Evolutionary conservation across 2,797 vertebrate species (phyloP).

Genomic region (Leptodactylus fallax): DNA sequence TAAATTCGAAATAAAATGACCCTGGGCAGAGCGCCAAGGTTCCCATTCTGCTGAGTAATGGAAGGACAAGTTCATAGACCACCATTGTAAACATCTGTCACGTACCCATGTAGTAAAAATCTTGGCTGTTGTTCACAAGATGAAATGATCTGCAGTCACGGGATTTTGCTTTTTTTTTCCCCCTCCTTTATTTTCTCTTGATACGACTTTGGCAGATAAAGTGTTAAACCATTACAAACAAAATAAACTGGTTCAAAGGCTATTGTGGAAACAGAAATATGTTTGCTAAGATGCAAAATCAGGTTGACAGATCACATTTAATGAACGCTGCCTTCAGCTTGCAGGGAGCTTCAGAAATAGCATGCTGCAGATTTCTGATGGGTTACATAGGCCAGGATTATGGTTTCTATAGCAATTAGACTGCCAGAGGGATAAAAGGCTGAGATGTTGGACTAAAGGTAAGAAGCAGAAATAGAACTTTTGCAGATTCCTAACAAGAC

Average conservation of each 20-base stretch:
- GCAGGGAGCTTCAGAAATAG: conserved; percentile 44
- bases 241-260: conserved; percentile 42
- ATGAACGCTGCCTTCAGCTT: conserved; percentile 57
- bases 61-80: background rate
- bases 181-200: too few species aligned
- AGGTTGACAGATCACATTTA: conserved; percentile 61
- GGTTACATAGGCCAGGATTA: conserved; percentile 71
- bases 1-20: too few species aligned
- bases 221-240: conserved; percentile 43
- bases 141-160: background rate
- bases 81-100: background rate
- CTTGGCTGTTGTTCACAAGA: background rate
- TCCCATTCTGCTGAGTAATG: background rate
- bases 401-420: conserved; percentile 74
- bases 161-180: background rate
- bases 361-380: conserved; percentile 51
- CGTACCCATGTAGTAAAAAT: too few species aligned
- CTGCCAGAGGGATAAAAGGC: conserved; percentile 66
- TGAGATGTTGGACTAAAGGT: conserved; percentile 53
- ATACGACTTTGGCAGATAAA: background rate
- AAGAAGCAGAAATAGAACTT: conserved; percentile 46
- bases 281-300: conserved; percentile 59
- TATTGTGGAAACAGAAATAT: conserved; percentile 50
- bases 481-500: conserved; percentile 34
- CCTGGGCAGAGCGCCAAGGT: too few species aligned